phyloP scores from a whole-genome alignment of 1,140 invertebrate genomes.

The Polyergus mexicanus region DNA sequence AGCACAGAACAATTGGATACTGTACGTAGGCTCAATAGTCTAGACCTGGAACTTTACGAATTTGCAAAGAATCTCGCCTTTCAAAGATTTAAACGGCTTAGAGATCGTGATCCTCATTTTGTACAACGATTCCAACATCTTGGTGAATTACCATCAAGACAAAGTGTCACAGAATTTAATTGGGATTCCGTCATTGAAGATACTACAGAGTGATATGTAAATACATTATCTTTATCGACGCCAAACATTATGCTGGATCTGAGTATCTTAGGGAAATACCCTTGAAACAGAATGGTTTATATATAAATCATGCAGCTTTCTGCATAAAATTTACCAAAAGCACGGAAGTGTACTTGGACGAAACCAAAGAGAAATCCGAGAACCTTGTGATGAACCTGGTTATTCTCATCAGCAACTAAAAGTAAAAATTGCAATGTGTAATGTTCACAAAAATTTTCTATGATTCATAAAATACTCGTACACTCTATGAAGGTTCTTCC shows the following conservation, averaged over 20 bases:
- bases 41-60: constrained; percentile 97
- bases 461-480: constrained; percentile 74
- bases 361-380: constrained; percentile 82
- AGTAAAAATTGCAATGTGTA: constrained; percentile 56
- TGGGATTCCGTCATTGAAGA: constrained; percentile 94
- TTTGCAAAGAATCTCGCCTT: constrained; percentile 97
- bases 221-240: constrained; percentile 55
- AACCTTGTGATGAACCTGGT: constrained; percentile 72
- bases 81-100: constrained; percentile 92
- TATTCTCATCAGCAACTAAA: constrained; percentile 57
- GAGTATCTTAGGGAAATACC: constrained; percentile 68
- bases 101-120: constrained; percentile 93
- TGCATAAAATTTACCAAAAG: constrained; percentile 74
- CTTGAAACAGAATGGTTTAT: constrained; percentile 68
- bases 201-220: constrained; percentile 85
- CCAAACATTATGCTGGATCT: constrained; percentile 59
- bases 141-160: constrained; percentile 90
- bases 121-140: constrained; percentile 92
- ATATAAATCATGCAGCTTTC: constrained; percentile 53
- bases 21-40: constrained; percentile 93
- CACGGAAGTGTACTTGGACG: constrained; percentile 73
- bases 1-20: constrained; percentile 90
- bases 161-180: constrained; percentile 93
- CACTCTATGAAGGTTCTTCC: constrained; percentile 78
- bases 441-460: constrained; percentile 77